phyloP scores from a whole-genome alignment of 1,140 invertebrate genomes.

The Augochlora pura region DNA sequence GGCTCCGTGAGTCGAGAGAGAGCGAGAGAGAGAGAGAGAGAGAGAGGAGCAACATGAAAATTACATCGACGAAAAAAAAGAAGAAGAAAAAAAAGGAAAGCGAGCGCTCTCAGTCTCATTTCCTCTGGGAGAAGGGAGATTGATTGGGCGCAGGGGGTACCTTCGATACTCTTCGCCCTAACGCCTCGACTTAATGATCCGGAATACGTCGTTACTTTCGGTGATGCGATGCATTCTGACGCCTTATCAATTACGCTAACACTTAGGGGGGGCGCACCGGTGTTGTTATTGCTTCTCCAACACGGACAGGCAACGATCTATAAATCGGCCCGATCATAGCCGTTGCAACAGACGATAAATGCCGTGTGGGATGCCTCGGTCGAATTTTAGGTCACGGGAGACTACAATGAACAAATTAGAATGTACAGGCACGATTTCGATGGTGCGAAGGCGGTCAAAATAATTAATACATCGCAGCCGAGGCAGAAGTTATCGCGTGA shows the following conservation, averaged over 20 bases:
- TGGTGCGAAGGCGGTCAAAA: too few relatives aligned
- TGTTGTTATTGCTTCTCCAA: slow-evolving; percentile 11
- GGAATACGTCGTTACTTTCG: slow-evolving; percentile 43
- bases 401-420: too few relatives aligned
- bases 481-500: too few relatives aligned
- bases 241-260: slow-evolving; percentile 44
- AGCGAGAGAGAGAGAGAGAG: too few relatives aligned
- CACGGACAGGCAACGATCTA: background rate
- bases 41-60: background rate
- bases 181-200: slow-evolving; percentile 49
- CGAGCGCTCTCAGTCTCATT: slow-evolving; percentile 53
- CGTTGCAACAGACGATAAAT: background rate
- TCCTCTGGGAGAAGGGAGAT: slow-evolving; percentile 51
- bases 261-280: background rate
- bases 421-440: too few relatives aligned
- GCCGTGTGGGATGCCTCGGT: too few relatives aligned
- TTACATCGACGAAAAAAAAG: background rate
- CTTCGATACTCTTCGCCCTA: slow-evolving; percentile 50
- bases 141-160: slow-evolving; percentile 36
- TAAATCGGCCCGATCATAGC: slow-evolving; percentile 13
- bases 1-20: too few relatives aligned
- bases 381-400: too few relatives aligned
- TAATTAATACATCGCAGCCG: too few relatives aligned
- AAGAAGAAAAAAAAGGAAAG: too few relatives aligned
- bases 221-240: slow-evolving; percentile 12